Base-by-base conservation (phyloP, 1,140 invertebrate genomes). In the Oscheius sp. region DNA sequence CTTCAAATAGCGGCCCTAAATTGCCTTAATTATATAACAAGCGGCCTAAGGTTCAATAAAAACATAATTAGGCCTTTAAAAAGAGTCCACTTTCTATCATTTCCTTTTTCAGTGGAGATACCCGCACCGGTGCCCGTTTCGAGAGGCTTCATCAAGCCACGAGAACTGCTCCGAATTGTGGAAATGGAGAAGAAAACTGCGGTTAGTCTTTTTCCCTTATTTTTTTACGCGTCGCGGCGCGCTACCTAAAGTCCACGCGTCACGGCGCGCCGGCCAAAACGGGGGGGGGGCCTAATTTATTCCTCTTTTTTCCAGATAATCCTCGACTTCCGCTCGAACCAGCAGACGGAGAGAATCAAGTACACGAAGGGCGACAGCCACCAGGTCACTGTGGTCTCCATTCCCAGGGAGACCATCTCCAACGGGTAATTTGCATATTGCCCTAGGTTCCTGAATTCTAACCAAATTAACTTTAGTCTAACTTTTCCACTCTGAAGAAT, bases 51-150 rank as follows among this genome's bases (percentile, higher is more conserved):
- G n/a, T n/a, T 42, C 38, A n/a, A 42, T 42, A 42, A 10, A 10
- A 7, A 10, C 38, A 42, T 10, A 42, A 42, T 42, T 42, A 7
- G 7, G 38, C 7, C 7, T 10, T 42, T 42, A n/a, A n/a, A 7
- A n/a, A 42, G n/a, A 42, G 23, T 58, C 26, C 52, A 58, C 23
- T 58, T 58, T 28, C 52, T 58, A n/a, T 58, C 52, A 23, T 58
- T 58, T 23, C 52, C 23, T 15, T 7, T 58, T 7, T 13, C 7
- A 58, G 10, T 58, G n/a, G n/a, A n/a, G 38, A 42, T 10, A n/a
- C 38, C n/a, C 10, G n/a, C n/a, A n/a, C n/a, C n/a, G n/a, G n/a
- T 42, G 38, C 10, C 10, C 10, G 38, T 42, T 42, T 42, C 10
- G 38, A 42, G n/a, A 10, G 10, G n/a, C 38, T n/a, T 10, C 38